Evolutionary conservation across 2,113 vertebrate genomes (phyloP), one percentile per base, ranked within the genome.

Genomic region (Desmodus rotundus): DNA sequence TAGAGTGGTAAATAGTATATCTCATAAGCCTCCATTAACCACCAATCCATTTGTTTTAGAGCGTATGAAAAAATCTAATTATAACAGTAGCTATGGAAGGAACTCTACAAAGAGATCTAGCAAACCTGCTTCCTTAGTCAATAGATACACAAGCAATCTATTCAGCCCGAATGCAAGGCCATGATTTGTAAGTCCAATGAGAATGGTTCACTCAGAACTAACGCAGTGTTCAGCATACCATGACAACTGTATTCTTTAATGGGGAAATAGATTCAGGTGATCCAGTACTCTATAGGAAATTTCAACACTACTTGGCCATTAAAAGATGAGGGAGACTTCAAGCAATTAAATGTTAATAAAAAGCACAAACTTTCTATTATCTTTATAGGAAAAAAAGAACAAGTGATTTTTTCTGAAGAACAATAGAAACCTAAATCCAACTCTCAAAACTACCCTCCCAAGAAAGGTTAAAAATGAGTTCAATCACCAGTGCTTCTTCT

Each of bases 71-170:
- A 9, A 83, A 36, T 56, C 41, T 61, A 65, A 43, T 91, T 93
- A 5, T 58, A 97, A 82, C 43, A 47, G 47, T 52, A 36, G 15
- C 50, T 83, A 22, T 61, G 50, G n/a, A 76, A 93, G 41, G 43
- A 45, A 84, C 9, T 89, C 89, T 63, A 95, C 43, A 41, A 95
- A 84, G 76, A 89, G 45, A 94, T 74, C 56, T 85, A 76, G 43
- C 65, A 83, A 92, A 74, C 20, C 38, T 54, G 1, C 74, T 14
- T 87, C 11, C 63, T 92, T 89, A 80, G 43, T 91, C 43, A 95
- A 91, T 90, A 91, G 52, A 43, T 43, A 87, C 24, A 86, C 17
- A 70, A n/a, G 11, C 26, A 68, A 7, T 78, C 47, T 92, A 58
- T 5, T 61, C 58, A 73, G 77, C 31, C 17, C 76, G 38, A 92